A percentile compares a stretch with the other conserved stretches of the same genome.
phyloP scores from a whole-genome alignment of 2,113 vertebrate species.

The Anas platyrhynchos region DNA sequence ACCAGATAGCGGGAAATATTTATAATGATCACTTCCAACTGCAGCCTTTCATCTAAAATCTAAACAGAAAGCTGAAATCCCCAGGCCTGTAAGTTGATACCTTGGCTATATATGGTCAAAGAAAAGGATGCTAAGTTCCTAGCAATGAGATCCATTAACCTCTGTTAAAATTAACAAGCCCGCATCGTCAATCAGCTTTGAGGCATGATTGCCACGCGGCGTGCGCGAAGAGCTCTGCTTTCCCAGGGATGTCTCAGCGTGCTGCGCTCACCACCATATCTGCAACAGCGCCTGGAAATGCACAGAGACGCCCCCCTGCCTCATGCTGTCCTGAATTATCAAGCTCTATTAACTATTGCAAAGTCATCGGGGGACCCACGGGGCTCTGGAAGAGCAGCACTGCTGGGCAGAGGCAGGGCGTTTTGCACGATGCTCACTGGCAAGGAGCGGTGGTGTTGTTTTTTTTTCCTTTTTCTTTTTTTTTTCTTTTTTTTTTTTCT shows the following conservation, averaged over 20 bases:
- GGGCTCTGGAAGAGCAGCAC: neutral
- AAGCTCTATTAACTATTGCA: neutral
- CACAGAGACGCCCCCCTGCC: neutral
- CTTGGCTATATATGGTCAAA: constrained; percentile 78
- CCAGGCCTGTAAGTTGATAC: constrained; percentile 50
- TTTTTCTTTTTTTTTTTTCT: neutral
- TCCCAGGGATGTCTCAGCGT: constrained; percentile 35
- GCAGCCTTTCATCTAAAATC: constrained; percentile 66
- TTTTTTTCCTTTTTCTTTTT: too few relatives aligned
- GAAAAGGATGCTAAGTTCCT: constrained; percentile 46
- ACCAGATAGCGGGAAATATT: constrained; percentile 74
- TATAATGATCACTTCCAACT: constrained; percentile 65
- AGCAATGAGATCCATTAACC: constrained; percentile 58
- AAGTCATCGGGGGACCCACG: neutral
- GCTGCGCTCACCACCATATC: neutral
- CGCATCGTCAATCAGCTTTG: constrained; percentile 42
- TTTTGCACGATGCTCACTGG: neutral
- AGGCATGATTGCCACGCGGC: constrained; percentile 41
- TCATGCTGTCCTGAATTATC: accelerated
- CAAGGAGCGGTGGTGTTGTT: neutral
- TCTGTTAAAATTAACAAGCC: constrained; percentile 51
- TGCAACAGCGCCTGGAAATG: accelerated
- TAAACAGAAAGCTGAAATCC: constrained; percentile 76
- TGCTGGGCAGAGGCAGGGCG: neutral
- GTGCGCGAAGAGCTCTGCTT: constrained; percentile 40